Evolutionary conservation across 1,140 invertebrate genomes (phyloP).

Genomic region (Drosophila grimshawi): DNA sequence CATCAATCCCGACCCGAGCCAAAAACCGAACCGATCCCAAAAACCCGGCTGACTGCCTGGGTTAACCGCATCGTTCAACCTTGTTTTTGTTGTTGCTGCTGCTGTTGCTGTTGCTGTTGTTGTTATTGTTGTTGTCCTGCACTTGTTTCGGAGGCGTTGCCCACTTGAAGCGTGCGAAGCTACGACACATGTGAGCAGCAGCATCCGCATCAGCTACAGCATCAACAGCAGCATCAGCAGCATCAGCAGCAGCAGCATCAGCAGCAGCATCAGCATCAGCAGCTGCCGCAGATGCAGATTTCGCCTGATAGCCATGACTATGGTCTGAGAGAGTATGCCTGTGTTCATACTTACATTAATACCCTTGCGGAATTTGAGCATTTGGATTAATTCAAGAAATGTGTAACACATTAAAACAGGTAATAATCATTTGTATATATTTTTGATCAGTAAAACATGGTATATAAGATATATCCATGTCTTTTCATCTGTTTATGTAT

Average conservation of each 20-base stretch:
- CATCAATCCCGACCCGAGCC: conserved; percentile 47
- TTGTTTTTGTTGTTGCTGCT: conserved; percentile 13
- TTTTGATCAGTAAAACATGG: not conserved
- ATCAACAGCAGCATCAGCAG: not conserved
- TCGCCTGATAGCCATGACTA: conserved; percentile 25
- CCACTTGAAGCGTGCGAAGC: conserved; percentile 52
- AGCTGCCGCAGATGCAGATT: conserved; percentile 35
- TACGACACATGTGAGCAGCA: conserved; percentile 41
- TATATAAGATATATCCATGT: too few species aligned
- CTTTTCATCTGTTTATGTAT: too few species aligned
- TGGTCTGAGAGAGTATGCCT: not conserved
- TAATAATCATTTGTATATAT: not conserved
- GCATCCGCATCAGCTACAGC: conserved; percentile 4
- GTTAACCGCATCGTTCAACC: conserved; percentile 51
- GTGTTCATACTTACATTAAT: not conserved
- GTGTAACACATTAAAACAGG: not conserved
- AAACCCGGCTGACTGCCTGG: conserved; percentile 43
- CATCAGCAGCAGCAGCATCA: not conserved
- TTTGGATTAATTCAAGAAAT: not conserved
- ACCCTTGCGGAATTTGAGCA: not conserved
- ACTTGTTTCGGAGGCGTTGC: conserved; percentile 57
- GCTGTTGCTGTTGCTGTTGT: conserved; percentile 7
- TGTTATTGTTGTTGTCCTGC: conserved; percentile 31
- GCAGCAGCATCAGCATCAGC: conserved; percentile 6
- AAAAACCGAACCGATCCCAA: conserved; percentile 16